These are phyloP conservation scores for Larimichthys polyactis DNA, from an alignment of 2,113 vertebrate species.

Conservation along the genomic window DNA sequence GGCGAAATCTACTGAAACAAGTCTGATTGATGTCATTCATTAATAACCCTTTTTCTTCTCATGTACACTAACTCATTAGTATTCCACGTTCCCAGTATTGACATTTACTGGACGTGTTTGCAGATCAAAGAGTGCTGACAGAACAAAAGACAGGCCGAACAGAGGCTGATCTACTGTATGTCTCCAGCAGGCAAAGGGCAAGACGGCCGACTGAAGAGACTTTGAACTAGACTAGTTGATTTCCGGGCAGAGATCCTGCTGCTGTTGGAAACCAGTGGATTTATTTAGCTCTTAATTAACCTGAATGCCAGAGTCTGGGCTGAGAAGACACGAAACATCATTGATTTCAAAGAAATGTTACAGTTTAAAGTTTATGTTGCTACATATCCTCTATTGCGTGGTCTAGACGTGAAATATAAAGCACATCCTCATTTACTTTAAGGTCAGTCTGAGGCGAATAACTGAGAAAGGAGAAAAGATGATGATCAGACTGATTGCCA, in stretches of 20 bases:
- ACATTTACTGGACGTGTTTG: conserved; percentile 24
- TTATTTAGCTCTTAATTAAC: conserved; percentile 7
- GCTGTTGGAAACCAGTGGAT: conserved; percentile 38
- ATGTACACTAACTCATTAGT: neutral
- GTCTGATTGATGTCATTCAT: neutral
- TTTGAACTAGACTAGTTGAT: conserved; percentile 69
- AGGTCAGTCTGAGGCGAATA: neutral
- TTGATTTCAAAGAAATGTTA: neutral
- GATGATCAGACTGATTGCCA: neutral
- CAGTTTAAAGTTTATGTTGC: neutral
- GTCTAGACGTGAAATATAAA: neutral
- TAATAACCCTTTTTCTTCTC: neutral
- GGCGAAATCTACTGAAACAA: neutral
- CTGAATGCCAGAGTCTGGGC: neutral
- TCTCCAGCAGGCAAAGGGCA: conserved; percentile 52
- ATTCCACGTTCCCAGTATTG: neutral
- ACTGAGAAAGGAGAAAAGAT: neutral
- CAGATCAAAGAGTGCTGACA: conserved; percentile 43
- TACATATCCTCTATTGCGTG: neutral
- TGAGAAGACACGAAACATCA: neutral
- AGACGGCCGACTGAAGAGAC: conserved; percentile 53
- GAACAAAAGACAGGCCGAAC: conserved; percentile 47
- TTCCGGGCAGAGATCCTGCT: conserved; percentile 58
- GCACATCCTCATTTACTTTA: neutral
- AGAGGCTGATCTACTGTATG: conserved; percentile 3